Base-by-base conservation (phyloP, 30 jellyfish, hydroid and myxozoan genomes). In the Pelagia noctiluca region DNA sequence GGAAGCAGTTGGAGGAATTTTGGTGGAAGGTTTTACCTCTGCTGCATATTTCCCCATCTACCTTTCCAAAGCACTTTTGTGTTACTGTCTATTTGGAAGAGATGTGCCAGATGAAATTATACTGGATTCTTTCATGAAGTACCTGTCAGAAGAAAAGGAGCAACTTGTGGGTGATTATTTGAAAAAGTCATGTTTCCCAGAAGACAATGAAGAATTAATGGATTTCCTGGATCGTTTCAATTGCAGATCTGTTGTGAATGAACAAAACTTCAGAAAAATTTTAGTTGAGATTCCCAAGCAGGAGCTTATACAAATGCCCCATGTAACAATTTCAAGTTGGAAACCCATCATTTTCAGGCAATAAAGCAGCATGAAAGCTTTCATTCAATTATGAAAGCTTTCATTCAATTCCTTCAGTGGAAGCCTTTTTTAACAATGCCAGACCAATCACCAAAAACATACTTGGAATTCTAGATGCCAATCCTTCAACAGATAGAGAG, bases 401-500 rank as follows among this genome's bases (percentile, higher is more conserved):
- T 52, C 68, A 52, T 52, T 52, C 68, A 52, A 52, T 52, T 52
- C 68, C 68, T 52, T 52, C 68, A 52, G 68, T 76, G 76, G 35
- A 76, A 76, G 35, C 78, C 35, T 54, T 76, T 54, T 76, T 37
- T 76, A 37, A 76, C 62, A 50, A 54, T n/a, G 36, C 52, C 36
- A 37, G 50, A 76, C 88, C 80, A 35, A 76, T 81, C 35, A 16
- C 81, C 28, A 53, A 57, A 52, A 76, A 76, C 81, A 46, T 52
- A 12, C 76, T 76, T 53, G 63, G 75, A 19, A 32, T 12, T 52
- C 57, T 83, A 36, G 71, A 50, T 21, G 80, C 87, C 46, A 70
- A 32, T 25, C 88, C 88, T 36, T 50, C 37, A 52, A 71, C 63
- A 31, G 93, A 83, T 69, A 87, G 79, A 21, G 88, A 83, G 63